These are phyloP conservation scores for Phyto melanocephala DNA, from an alignment of 2,888 invertebrate genomes.

Conservation along the genomic window DNA sequence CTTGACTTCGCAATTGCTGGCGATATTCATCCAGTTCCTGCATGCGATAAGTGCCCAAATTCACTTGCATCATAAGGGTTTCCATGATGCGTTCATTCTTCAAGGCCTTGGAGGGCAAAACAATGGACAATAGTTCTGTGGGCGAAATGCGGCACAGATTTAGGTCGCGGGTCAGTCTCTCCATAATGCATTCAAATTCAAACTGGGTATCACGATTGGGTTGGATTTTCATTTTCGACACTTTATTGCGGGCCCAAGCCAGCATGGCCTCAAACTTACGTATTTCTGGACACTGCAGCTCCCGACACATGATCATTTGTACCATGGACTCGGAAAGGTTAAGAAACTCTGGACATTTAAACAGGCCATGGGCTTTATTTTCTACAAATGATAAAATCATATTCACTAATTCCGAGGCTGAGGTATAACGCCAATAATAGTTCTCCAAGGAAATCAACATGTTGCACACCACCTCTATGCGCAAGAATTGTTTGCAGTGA, in stretches of 20 bases:
- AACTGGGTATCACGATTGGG: conserved; percentile 90
- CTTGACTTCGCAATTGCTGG: conserved; percentile 91
- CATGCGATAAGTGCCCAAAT: conserved; percentile 94
- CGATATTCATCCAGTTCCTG: conserved; percentile 94
- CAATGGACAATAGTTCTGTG: conserved; percentile 94
- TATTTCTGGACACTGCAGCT: conserved; percentile 92
- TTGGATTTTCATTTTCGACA: conserved; percentile 84
- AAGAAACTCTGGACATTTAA: conserved; percentile 90
- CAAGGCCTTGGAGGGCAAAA: conserved; percentile 94
- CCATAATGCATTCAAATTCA: conserved; percentile 96
- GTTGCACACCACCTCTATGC: conserved; percentile 94
- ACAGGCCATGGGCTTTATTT: conserved; percentile 90
- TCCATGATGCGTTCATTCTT: conserved; percentile 95
- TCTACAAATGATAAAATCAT: conserved; percentile 96
- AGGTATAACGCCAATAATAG: conserved; percentile 97
- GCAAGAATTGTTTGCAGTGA: conserved; percentile 94
- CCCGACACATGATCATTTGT: conserved; percentile 95
- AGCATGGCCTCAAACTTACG: conserved; percentile 96
- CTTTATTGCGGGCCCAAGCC: conserved; percentile 92
- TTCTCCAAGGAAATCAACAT: conserved; percentile 96
- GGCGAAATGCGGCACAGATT: conserved; percentile 94
- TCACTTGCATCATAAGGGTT: conserved; percentile 95
- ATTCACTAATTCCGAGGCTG: conserved; percentile 94
- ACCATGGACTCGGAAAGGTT: conserved; percentile 96
- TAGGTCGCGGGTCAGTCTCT: conserved; percentile 91